These are phyloP conservation scores for Tetramorium bicarinatum DNA, from an alignment of 2,888 invertebrate genomes.

Conservation along the genomic window DNA sequence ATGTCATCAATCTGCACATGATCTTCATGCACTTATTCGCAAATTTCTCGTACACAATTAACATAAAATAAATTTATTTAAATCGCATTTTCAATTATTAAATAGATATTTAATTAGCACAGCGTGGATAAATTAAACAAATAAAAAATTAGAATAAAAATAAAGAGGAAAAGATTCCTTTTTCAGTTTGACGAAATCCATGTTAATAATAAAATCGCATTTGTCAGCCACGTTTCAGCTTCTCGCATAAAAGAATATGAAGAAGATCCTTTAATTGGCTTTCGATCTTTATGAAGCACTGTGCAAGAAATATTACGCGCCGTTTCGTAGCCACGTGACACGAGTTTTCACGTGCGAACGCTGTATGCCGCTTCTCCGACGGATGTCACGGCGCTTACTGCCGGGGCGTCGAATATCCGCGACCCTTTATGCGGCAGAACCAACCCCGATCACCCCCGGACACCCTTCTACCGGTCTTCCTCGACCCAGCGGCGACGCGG, in stretches of 20 bases:
- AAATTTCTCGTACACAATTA: background rate
- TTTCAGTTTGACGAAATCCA: background rate
- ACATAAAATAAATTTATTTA: background rate
- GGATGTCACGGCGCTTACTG: constrained; percentile 75
- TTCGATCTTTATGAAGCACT: background rate
- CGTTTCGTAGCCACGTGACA: constrained; percentile 68
- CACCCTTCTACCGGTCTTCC: constrained; percentile 27
- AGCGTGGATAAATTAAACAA: background rate
- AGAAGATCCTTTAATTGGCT: background rate
- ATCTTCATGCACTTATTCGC: background rate
- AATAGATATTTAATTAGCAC: background rate
- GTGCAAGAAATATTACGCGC: background rate
- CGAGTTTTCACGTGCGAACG: constrained; percentile 32
- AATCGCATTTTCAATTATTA: background rate
- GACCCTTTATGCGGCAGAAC: constrained; percentile 69
- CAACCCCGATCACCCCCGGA: constrained; percentile 29
- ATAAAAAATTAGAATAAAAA: background rate
- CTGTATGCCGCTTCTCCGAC: constrained; percentile 60
- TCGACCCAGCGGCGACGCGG: constrained; percentile 33
- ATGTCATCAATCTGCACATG: background rate
- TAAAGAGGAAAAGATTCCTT: background rate
- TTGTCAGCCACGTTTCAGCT: background rate
- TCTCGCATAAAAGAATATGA: background rate
- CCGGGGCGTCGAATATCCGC: constrained; percentile 59
- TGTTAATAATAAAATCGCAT: background rate